phyloP scores from a whole-genome alignment of 2,888 invertebrate species.

The Elysia crispata region DNA sequence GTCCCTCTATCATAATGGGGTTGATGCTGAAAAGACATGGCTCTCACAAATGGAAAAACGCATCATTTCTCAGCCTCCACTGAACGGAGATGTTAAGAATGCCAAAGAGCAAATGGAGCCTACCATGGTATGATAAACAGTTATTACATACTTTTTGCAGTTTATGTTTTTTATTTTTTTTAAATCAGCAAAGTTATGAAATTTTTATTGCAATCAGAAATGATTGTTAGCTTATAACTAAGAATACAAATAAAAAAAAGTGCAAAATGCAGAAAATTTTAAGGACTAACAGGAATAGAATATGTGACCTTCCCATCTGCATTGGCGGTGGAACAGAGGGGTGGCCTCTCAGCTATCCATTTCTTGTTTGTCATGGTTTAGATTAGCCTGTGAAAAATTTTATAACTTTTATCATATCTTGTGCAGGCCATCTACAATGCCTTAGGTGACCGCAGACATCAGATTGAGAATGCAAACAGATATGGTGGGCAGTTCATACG shows the following conservation, averaged over 20 bases:
- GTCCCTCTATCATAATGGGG: conserved; percentile 91
- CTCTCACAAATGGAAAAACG: conserved; percentile 82
- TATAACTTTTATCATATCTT: not conserved
- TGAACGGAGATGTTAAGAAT: conserved; percentile 83
- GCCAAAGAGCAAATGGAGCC: conserved; percentile 85
- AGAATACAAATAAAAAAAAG: too few relatives aligned
- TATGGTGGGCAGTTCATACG: conserved; percentile 96
- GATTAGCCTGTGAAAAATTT: too few relatives aligned
- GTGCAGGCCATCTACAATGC: conserved; percentile 92
- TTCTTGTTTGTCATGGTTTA: too few relatives aligned
- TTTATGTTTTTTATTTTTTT: too few relatives aligned
- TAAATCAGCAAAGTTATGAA: too few relatives aligned
- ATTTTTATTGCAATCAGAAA: not conserved
- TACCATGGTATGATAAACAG: conserved; percentile 83
- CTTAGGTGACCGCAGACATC: conserved; percentile 93
- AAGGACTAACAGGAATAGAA: too few relatives aligned
- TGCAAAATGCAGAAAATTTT: too few relatives aligned
- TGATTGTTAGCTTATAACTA: too few relatives aligned
- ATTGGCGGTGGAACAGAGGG: too few relatives aligned
- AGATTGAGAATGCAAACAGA: conserved; percentile 95
- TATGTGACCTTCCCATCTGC: too few relatives aligned
- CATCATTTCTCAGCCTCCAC: conserved; percentile 65
- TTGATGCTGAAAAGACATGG: conserved; percentile 92
- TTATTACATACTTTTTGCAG: too few relatives aligned
- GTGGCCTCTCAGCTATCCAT: too few relatives aligned